phyloP scores from a whole-genome alignment of 1,140 invertebrate species.

The Psilanteris sp. region DNA sequence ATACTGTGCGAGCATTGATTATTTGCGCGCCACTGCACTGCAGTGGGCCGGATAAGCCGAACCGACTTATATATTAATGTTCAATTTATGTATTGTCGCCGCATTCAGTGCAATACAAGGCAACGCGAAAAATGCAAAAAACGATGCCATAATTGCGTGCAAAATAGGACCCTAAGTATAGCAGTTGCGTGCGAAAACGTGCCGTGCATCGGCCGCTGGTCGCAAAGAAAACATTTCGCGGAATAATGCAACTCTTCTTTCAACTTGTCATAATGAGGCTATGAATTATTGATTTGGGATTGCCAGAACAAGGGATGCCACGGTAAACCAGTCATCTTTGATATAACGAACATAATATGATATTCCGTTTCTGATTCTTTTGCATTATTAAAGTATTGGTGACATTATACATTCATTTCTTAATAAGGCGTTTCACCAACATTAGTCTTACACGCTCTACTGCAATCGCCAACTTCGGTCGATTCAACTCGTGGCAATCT shows the following conservation, averaged over 20 bases:
- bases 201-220: no score
- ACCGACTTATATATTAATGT: constrained; percentile 53
- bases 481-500: constrained; percentile 13
- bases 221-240: no score
- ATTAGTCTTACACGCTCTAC: constrained; percentile 27
- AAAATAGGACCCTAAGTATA: no score
- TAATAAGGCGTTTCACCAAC: constrained; percentile 45
- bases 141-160: no score
- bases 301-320: not conserved
- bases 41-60: constrained; percentile 43
- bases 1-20: constrained; percentile 57
- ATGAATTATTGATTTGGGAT: constrained; percentile 41
- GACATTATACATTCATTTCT: constrained; percentile 39
- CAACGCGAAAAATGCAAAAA: no score
- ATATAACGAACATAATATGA: no score
- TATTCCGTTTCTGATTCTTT: constrained; percentile 19
- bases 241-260: no score
- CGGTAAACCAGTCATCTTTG: not conserved
- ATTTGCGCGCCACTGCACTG: constrained; percentile 55
- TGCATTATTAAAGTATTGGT: constrained; percentile 10
- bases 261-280: constrained; percentile 12
- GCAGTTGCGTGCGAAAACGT: no score
- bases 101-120: no score
- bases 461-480: constrained; percentile 16
- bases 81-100: constrained; percentile 46